Percentiles rank a stretch among this genome's conserved stretches.
Conservation (phyloP, 2,113 vertebrate species). For the Rhea americana region DNA sequence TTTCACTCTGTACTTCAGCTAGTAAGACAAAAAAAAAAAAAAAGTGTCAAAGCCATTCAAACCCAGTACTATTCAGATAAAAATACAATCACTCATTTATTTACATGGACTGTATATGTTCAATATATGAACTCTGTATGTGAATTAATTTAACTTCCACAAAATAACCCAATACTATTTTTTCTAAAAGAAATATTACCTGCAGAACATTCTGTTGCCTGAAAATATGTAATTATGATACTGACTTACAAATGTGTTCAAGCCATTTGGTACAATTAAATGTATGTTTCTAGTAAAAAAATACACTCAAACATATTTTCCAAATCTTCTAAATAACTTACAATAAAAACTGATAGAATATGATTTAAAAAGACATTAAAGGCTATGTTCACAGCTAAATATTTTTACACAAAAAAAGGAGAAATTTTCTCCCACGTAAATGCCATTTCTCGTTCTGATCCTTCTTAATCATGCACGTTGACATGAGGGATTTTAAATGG, state of each 20-base stretch:
- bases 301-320: neutral
- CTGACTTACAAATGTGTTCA: neutral
- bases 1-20: slow-evolving; percentile 98
- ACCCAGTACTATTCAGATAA: neutral
- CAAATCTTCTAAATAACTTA: neutral
- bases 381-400: neutral
- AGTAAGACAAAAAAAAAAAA: slow-evolving; percentile 16
- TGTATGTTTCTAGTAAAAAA: neutral
- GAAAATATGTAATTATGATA: rapidly evolving
- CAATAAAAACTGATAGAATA: neutral
- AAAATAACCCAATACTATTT: neutral
- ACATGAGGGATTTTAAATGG: neutral
- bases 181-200: neutral
- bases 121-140: neutral
- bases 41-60: neutral
- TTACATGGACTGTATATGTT: neutral
- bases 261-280: neutral
- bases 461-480: neutral
- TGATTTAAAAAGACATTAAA: neutral
- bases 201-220: neutral
- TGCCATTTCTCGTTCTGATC: neutral
- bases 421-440: neutral
- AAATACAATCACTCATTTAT: neutral
- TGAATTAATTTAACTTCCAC: neutral
- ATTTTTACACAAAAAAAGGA: neutral